Conservation (phyloP, 2,797 vertebrate species). For the Scomberomorus guttatus region DNA sequence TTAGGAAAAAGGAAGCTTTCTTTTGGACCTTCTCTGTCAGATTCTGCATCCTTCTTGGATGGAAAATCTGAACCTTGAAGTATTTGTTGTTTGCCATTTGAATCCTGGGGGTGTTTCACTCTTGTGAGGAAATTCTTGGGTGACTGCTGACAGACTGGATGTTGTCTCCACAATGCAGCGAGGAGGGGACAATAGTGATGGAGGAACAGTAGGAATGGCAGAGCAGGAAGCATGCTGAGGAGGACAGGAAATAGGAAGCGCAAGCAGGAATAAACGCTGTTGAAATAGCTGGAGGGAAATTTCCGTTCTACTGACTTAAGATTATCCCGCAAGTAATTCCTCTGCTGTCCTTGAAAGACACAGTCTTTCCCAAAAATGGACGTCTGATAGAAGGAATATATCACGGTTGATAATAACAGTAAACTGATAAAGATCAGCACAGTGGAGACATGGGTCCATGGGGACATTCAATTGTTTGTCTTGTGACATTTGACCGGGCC, state of each 20-base stretch:
- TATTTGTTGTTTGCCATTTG: conserved; percentile 7
- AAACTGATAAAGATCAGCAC: conserved; percentile 25
- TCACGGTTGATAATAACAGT: conserved; percentile 27
- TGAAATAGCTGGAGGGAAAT: conserved; percentile 75
- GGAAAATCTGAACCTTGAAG: conserved; percentile 5
- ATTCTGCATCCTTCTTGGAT: background rate
- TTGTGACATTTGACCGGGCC: background rate
- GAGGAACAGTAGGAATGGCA: conserved; percentile 65
- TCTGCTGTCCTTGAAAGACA: conserved; percentile 58
- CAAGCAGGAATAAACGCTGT: conserved; percentile 81
- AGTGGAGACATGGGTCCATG: background rate
- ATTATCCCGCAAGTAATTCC: conserved; percentile 53
- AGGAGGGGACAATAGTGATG: conserved; percentile 58
- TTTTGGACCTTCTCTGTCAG: conserved; percentile 10
- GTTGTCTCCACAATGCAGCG: conserved; percentile 54
- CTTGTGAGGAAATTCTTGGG: conserved; percentile 57
- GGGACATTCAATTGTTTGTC: conserved; percentile 7
- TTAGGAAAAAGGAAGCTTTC: background rate
- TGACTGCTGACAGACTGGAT: conserved; percentile 62
- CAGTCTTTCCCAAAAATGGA: conserved; percentile 23
- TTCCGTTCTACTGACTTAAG: conserved; percentile 69
- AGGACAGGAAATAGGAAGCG: conserved; percentile 84
- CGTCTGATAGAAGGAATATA: conserved; percentile 18
- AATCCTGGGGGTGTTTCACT: conserved; percentile 26
- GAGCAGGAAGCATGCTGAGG: conserved; percentile 76